Evolutionary conservation across 2,888 invertebrate species (phyloP), one percentile per base, ranked within the genome.

Genomic region (Aproaerema taeniolella): DNA sequence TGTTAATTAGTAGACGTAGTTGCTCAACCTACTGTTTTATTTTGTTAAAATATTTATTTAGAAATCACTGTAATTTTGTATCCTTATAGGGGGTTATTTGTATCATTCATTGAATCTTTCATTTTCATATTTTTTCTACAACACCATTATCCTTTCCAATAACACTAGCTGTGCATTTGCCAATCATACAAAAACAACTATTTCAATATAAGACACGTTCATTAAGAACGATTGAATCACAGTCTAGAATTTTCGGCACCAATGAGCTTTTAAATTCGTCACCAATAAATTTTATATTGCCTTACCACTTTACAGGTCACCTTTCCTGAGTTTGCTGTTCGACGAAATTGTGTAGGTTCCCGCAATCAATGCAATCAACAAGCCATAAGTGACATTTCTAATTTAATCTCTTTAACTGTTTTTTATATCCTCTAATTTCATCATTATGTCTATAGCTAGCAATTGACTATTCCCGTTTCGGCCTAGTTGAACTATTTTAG

Each of bases 141-240:
- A n/a, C n/a, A n/a, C n/a, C n/a, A n/a, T n/a, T n/a, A n/a, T 39
- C 45, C 15, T 37, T 42, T 39, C 36, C 38, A 31, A 50, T 53
- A 58, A 69, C 75, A 76, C 75, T 58, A 58, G 52, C 45, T 53
- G 72, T 75, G 70, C 71, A 52, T 44, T 65, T 67, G 82, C 81
- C 82, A 82, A 81, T 81, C 68, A 78, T 82, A 83, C 75, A 82
- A 82, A 67, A 83, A 75, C 75, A 79, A 77, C 85, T 86, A 86
- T 83, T 85, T 80, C 79, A 86, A 85, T 86, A 86, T 86, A 85
- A 86, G 86, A 86, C 86, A 85, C 86, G 80, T 82, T 75, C 82
- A 65, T 73, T 75, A 81, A 82, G 83, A 83, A 86, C 85, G 81
- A 78, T 83, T 82, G 76, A 76, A 86, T 86, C 85, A 86, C 86